A percentile compares a stretch with the other conserved stretches of the same genome.
phyloP scores from a whole-genome alignment of 2,888 invertebrate genomes.

The Autographa pulchrina region DNA sequence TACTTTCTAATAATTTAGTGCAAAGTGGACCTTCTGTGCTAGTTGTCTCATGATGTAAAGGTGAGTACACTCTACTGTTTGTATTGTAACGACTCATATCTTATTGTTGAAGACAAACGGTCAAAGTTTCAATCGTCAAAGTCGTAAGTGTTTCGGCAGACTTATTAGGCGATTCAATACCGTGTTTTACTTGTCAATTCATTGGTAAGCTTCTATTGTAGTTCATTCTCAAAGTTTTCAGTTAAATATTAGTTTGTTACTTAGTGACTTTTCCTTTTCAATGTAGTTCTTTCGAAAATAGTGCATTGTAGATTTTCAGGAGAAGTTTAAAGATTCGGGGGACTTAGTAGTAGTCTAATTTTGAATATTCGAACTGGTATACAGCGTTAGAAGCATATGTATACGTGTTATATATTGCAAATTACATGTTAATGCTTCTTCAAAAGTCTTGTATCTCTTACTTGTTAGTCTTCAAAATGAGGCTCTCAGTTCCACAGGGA shows the following conservation, averaged over 20 bases:
- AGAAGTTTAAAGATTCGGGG: neutral
- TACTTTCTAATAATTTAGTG: neutral
- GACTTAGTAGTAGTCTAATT: too few species aligned
- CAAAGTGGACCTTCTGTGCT: conserved; percentile 23
- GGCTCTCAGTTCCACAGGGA: neutral
- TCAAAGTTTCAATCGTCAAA: conserved; percentile 42
- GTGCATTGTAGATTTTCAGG: neutral
- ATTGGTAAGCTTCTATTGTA: neutral
- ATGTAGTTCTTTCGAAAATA: neutral
- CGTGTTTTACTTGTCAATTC: conserved; percentile 3
- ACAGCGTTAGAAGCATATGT: too few species aligned
- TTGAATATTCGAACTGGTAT: too few species aligned
- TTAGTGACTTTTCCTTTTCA: too few species aligned
- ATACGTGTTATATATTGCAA: too few species aligned
- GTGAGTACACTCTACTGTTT: conserved; percentile 57
- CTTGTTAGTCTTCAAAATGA: too few species aligned
- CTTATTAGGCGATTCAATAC: conserved; percentile 20
- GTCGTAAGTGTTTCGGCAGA: conserved; percentile 31
- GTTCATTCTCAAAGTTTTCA: neutral
- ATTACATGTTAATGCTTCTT: too few species aligned
- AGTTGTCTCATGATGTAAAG: conserved; percentile 16
- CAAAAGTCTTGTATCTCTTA: too few species aligned
- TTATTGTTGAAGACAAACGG: conserved; percentile 52
- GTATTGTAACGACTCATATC: conserved; percentile 54
- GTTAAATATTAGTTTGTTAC: too few species aligned